Evolutionary conservation across 2,888 invertebrate genomes (phyloP).

Genomic region (Lithophane socia): DNA sequence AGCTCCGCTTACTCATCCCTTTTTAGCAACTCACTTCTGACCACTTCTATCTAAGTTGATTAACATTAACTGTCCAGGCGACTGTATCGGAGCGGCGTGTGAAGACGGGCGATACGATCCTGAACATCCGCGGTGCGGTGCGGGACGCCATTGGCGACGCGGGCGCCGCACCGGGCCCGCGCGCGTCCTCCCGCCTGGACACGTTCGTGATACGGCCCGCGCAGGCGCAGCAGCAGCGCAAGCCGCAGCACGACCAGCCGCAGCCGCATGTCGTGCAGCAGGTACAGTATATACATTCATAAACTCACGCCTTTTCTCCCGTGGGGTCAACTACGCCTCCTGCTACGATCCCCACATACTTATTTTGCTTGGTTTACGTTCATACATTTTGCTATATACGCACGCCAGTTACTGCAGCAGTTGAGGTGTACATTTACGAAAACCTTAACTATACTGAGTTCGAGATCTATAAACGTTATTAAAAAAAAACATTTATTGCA

Average conservation of each 20-base stretch:
- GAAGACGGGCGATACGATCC: conserved; percentile 86
- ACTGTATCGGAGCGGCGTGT: conserved; percentile 74
- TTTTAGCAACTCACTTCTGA: not conserved
- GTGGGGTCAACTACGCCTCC: not conserved
- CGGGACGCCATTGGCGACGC: conserved; percentile 87
- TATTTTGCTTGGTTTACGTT: not conserved
- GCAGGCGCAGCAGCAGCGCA: conserved; percentile 69
- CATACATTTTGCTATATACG: not conserved
- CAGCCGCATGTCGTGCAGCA: conserved; percentile 59
- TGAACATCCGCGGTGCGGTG: conserved; percentile 87
- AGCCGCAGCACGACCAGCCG: conserved; percentile 72
- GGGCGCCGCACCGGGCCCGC: conserved; percentile 83
- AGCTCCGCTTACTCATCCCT: not conserved
- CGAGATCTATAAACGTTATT: not conserved
- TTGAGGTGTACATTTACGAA: not conserved
- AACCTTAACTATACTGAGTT: not conserved
- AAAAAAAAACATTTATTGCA: too few relatives aligned
- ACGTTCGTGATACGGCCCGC: conserved; percentile 86
- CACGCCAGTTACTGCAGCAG: not conserved
- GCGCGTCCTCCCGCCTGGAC: conserved; percentile 83
- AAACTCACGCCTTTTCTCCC: not conserved
- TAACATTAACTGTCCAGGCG: conserved; percentile 27
- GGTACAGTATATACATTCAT: not conserved
- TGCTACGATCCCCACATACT: not conserved
- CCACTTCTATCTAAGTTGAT: not conserved